Base-by-base conservation (phyloP, 2,888 invertebrate species). In the Melolontha melolontha region DNA sequence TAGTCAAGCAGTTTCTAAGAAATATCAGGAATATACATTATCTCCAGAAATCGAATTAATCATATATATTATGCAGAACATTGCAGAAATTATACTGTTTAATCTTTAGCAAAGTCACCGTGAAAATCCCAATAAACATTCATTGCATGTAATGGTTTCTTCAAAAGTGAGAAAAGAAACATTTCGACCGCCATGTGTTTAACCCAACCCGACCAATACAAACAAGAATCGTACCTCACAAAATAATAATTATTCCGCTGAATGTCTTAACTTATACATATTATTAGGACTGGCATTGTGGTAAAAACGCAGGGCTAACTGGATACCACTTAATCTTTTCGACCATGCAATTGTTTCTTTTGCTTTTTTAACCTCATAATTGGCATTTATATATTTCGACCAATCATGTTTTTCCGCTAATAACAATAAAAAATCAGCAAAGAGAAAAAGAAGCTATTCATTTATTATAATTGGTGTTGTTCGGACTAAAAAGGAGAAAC, bases 181-280 rank as follows among this genome's bases (percentile, higher is more conserved):
- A 12, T 14, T 22, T 50, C 40, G 51, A 16, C 59, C 47, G 66
- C 50, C 66, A 66, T 66, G 16, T 44, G 41, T 42, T 49, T 22
- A 44, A 57, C 14, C 39, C 29, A 34, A 50, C 41, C 16, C 16
- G 55, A 49, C 66, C 66, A 66, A 66, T 66, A 29, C 59, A 57
- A 49, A 59, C 39, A 17, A 11, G 39, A 41, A 27, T 50, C 66
- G 66, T 66, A 50, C 50, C n/a, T 50, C 41, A 41, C 39, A 50
- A 66, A 22, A 66, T 40, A 27, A 40, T 47, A 59, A 66, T 66
- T 66, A 66, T 59, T 64, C 39, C 12, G 14, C 62, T 44, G 63
- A 67, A 67, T 67, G 63, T 67, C 51, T 67, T 63, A 63, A 17
- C 22, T 42, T 22, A 42, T 57, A 42, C 67, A 64, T 68, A 50